Percentiles rank a stretch among this genome's conserved stretches.
These are phyloP conservation scores for Tenthredo livida DNA, from an alignment of 2,888 invertebrate species.

Conservation along the genomic window DNA sequence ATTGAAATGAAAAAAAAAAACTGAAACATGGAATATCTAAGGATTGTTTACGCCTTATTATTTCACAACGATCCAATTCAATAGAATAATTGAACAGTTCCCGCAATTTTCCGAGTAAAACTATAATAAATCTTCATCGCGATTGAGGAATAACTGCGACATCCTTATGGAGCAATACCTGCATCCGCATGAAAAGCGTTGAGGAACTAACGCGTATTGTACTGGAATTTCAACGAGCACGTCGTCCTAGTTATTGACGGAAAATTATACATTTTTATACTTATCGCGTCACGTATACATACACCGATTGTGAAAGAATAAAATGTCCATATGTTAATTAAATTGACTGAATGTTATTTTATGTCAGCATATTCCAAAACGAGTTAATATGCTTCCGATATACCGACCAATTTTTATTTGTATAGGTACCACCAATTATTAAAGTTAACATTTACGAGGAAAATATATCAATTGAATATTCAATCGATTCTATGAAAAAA, in stretches of 20 bases:
- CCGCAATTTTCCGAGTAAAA: neutral
- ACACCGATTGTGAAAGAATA: neutral
- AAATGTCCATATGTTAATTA: neutral
- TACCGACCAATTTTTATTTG: too few relatives aligned
- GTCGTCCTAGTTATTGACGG: neutral
- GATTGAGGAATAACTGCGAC: neutral
- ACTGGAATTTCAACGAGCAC: neutral
- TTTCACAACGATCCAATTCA: neutral
- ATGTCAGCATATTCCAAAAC: too few relatives aligned
- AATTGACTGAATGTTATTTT: neutral
- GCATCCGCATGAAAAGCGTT: neutral
- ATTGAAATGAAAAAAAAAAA: too few relatives aligned
- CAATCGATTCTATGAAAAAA: too few relatives aligned
- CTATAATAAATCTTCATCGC: neutral
- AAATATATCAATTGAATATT: too few relatives aligned
- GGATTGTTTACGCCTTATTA: too few relatives aligned
- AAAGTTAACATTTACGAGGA: too few relatives aligned
- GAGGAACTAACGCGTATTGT: neutral
- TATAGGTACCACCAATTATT: too few relatives aligned
- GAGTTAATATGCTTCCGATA: too few relatives aligned
- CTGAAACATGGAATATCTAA: too few relatives aligned
- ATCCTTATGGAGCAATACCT: neutral
- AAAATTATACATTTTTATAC: neutral
- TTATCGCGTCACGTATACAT: neutral
- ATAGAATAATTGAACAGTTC: neutral